These are phyloP conservation scores for Potamilus streckersoni DNA, from an alignment of 1,140 invertebrate species.

Conservation along the genomic window DNA sequence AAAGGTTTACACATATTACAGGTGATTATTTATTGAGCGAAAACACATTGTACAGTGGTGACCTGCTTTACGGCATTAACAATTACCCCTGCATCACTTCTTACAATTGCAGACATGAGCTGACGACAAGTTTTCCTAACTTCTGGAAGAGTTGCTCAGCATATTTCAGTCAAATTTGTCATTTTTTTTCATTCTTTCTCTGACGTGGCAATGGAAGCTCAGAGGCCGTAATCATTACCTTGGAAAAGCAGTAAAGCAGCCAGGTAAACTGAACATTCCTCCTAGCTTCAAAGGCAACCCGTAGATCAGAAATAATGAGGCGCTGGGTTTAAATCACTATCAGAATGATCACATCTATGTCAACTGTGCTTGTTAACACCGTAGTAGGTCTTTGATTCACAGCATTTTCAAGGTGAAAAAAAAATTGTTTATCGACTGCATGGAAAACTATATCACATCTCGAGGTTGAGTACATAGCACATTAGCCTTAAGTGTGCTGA, in stretches of 20 bases:
- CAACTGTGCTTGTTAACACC: constrained; percentile 37
- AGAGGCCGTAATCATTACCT: constrained; percentile 2
- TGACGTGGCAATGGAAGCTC: constrained; percentile 1
- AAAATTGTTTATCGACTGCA: constrained; percentile 33
- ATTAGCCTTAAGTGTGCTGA: not conserved
- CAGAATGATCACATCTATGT: constrained; percentile 51
- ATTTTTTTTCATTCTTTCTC: not conserved
- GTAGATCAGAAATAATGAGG: constrained; percentile 16
- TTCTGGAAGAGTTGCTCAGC: constrained; percentile 16
- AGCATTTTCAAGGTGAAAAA: constrained; percentile 40
- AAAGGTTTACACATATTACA: no score
- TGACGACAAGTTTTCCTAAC: constrained; percentile 7
- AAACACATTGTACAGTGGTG: no score
- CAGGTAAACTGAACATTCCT: constrained; percentile 25
- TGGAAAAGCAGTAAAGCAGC: constrained; percentile 25
- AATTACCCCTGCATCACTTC: no score
- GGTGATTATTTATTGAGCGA: no score
- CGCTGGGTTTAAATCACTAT: constrained; percentile 17
- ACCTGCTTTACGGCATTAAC: no score
- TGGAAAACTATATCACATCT: constrained; percentile 5
- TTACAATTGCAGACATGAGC: constrained; percentile 7
- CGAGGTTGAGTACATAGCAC: constrained; percentile 1
- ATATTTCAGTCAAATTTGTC: not conserved
- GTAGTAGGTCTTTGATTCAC: constrained; percentile 26
- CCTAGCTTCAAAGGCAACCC: constrained; percentile 34